Conservation (phyloP, 2,113 vertebrate genomes). For the Prinia subflava region DNA sequence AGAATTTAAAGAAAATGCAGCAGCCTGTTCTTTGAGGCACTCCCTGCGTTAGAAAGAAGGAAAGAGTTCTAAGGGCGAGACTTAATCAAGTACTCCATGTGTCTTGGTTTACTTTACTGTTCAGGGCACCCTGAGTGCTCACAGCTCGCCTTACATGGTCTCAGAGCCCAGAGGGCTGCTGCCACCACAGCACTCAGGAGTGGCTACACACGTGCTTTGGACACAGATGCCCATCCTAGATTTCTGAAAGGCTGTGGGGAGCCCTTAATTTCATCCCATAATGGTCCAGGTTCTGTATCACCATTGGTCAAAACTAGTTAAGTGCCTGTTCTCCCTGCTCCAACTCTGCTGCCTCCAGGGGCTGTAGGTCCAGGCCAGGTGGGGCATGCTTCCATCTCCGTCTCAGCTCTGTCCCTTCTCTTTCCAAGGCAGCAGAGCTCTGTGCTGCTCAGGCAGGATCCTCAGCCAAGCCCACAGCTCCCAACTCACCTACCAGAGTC, state of each 20-base stretch:
- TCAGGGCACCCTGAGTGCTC: neutral
- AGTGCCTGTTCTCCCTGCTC: neutral
- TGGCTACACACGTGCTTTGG: accelerated
- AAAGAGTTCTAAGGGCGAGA: neutral
- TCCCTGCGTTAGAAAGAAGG: neutral
- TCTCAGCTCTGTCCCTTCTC: neutral
- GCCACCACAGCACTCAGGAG: neutral
- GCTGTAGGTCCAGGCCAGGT: neutral
- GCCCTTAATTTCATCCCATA: neutral
- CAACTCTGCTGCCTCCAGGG: neutral
- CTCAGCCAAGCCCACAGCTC: neutral
- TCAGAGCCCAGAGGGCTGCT: neutral
- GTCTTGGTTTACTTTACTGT: neutral
- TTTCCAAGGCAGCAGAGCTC: neutral
- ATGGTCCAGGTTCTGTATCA: neutral
- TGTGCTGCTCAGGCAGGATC: neutral
- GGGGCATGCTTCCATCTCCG: neutral
- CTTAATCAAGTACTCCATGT: neutral
- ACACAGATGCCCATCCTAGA: accelerated
- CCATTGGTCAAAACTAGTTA: neutral
- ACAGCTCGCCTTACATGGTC: accelerated
- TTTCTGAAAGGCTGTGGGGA: neutral
- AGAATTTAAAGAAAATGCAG: neutral
- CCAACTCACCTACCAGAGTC: neutral
- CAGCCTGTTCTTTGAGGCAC: neutral